phyloP scores from a whole-genome alignment of 2,797 vertebrate species.

The Chelon auratus region DNA sequence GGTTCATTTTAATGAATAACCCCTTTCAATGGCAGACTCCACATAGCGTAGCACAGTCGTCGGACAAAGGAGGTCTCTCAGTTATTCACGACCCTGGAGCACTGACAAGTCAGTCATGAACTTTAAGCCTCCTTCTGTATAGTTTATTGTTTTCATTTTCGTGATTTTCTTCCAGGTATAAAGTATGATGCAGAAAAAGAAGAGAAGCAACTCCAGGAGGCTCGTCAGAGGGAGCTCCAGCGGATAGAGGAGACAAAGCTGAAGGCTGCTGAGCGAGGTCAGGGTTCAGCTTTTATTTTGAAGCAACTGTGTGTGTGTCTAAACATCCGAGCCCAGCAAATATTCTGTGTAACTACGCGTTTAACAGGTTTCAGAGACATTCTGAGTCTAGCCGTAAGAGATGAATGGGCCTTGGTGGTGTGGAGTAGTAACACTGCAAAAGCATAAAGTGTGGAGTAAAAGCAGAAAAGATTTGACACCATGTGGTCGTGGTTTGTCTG shows the following conservation, averaged over 20 bases:
- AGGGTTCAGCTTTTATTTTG: slow-evolving; percentile 35
- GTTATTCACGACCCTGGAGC: slow-evolving; percentile 29
- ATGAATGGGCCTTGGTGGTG: background rate
- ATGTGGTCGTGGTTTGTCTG: slow-evolving; percentile 9
- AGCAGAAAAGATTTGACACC: background rate
- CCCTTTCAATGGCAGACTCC: background rate
- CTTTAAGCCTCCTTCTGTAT: background rate
- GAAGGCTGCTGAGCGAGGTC: slow-evolving; percentile 94
- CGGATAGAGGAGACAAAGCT: slow-evolving; percentile 97
- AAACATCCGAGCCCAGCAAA: background rate
- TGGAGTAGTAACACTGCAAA: background rate
- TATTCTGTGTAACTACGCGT: slow-evolving; percentile 6
- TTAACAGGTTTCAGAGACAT: background rate
- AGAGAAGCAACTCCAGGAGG: slow-evolving; percentile 92
- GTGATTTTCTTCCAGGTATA: slow-evolving; percentile 85
- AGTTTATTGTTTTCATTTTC: slow-evolving; percentile 9
- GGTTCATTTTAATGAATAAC: slow-evolving; percentile 1
- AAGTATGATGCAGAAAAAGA: slow-evolving; percentile 96
- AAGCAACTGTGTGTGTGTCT: background rate
- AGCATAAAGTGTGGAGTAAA: background rate
- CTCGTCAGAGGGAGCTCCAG: slow-evolving; percentile 93
- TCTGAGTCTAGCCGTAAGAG: background rate
- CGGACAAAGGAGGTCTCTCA: slow-evolving; percentile 4
- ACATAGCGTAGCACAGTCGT: background rate
- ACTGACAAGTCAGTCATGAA: background rate